These are phyloP conservation scores for Andrena haemorrhoa DNA, from an alignment of 2,888 invertebrate species.

Conservation along the genomic window DNA sequence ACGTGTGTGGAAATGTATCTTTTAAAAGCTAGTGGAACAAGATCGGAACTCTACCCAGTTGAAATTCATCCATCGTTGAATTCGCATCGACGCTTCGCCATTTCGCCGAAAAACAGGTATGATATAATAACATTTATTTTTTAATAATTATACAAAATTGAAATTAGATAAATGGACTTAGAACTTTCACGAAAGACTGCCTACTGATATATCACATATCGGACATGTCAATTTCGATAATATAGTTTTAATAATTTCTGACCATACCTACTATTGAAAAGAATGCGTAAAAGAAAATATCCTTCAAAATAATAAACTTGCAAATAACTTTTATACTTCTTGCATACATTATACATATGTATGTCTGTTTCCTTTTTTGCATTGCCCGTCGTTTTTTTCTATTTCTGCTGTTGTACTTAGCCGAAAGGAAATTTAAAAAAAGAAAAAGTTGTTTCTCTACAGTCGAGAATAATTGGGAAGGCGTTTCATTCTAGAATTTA, in stretches of 20 bases:
- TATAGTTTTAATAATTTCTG: too few relatives aligned
- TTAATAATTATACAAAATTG: not conserved
- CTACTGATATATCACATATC: too few relatives aligned
- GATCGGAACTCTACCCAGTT: constrained; percentile 27
- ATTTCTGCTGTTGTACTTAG: not conserved
- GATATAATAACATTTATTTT: not conserved
- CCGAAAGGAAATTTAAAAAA: not conserved
- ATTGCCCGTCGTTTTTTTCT: not conserved
- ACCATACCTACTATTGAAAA: too few relatives aligned
- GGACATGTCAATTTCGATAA: too few relatives aligned
- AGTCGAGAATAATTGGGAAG: not conserved
- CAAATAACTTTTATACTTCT: too few relatives aligned
- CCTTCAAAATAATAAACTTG: not conserved
- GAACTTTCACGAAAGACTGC: too few relatives aligned
- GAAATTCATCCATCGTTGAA: constrained; percentile 4
- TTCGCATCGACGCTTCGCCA: not conserved
- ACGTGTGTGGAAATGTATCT: constrained; percentile 8
- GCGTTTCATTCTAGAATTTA: not conserved
- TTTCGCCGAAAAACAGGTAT: constrained; percentile 12
- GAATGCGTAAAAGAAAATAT: not conserved
- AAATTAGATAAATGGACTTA: too few relatives aligned
- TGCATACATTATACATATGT: not conserved
- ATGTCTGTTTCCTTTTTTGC: not conserved
- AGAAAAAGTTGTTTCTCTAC: not conserved
- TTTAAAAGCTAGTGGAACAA: constrained; percentile 7